Base-by-base conservation (phyloP, 1,140 invertebrate genomes). In the Metopolophium dirhodum region DNA sequence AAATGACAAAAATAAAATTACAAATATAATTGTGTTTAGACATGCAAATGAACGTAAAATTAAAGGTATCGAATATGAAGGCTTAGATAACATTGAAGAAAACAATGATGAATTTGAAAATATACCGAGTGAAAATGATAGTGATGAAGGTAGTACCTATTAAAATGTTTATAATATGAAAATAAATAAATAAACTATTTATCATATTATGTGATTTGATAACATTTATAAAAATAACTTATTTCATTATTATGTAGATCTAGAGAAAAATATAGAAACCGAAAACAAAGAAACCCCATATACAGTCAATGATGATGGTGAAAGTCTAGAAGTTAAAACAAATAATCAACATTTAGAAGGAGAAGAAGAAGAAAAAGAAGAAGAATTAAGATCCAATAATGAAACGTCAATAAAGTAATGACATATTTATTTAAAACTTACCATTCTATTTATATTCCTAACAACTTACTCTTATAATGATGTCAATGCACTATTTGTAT, bases 291-390 rank as follows among this genome's bases (percentile, higher is more conserved):
- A 86, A 51, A 86, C 54, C 0, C 7, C 22, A 7, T 54, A 22
- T 86, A 0, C 8, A 83, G 37, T 54, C 23, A 26, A n/a, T 26
- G 68, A 83, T 35, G 45, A 82, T 51, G 77, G 26, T 1, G 1
- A 51, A 90, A 94, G 26, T 47, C 0, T 47, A 18, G 4, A 47
- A 11, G 4, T 18, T 94, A 94, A 95, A 95, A 94, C 94, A 94
- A 95, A 95, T 94, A 95, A 96, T 94, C 95, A 95, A 90, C 94
- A 96, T 87, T 94, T 96, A 94, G 94, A 94, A 94, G 93, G 94
- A 89, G 7, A 35, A 88, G 30, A 35, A 4, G 8, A 35, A 22
- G 4, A 35, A 4, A 1, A 35, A 22, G 4, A 88, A n/a, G 7
- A 68, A 68, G 14, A 68, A 47, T 61, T 45, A 7, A 47, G 8